These are phyloP conservation scores for Acinonyx jubatus DNA, from an alignment of 2,113 vertebrate genomes.

Conservation along the genomic window DNA sequence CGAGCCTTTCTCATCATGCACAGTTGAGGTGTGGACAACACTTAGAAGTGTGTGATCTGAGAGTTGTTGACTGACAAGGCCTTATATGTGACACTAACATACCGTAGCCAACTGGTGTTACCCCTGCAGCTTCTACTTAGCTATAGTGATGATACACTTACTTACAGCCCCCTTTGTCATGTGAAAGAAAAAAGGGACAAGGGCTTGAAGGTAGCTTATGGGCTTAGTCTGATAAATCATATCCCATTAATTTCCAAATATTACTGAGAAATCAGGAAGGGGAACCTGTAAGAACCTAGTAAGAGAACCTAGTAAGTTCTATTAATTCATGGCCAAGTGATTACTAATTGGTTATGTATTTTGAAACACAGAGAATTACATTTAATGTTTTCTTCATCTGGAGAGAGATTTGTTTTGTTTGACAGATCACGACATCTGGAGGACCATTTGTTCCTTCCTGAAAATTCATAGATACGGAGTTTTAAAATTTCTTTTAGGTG, in stretches of 20 bases:
- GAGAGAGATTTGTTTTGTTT: conserved; percentile 45
- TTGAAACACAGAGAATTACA: neutral
- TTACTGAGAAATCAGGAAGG: conserved; percentile 24
- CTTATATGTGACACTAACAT: neutral
- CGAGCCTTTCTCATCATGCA: neutral
- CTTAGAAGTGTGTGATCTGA: neutral
- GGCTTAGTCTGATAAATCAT: conserved; percentile 32
- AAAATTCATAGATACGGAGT: neutral
- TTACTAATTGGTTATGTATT: neutral
- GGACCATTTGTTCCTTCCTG: neutral
- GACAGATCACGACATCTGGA: neutral
- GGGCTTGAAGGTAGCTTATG: neutral
- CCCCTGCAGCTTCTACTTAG: neutral
- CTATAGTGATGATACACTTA: neutral
- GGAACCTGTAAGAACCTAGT: neutral
- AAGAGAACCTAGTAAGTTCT: neutral
- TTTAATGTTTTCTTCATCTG: conserved; percentile 29
- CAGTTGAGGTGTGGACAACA: neutral
- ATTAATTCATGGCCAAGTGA: conserved; percentile 28
- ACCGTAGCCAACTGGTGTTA: neutral
- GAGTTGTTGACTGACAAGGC: neutral
- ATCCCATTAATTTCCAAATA: conserved; percentile 39
- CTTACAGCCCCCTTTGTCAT: neutral
- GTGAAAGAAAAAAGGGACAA: neutral
- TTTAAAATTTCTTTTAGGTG: neutral